Percentiles rank a stretch among this genome's conserved stretches.
Conservation (phyloP, 2,113 vertebrate genomes). For the Pica pica region DNA sequence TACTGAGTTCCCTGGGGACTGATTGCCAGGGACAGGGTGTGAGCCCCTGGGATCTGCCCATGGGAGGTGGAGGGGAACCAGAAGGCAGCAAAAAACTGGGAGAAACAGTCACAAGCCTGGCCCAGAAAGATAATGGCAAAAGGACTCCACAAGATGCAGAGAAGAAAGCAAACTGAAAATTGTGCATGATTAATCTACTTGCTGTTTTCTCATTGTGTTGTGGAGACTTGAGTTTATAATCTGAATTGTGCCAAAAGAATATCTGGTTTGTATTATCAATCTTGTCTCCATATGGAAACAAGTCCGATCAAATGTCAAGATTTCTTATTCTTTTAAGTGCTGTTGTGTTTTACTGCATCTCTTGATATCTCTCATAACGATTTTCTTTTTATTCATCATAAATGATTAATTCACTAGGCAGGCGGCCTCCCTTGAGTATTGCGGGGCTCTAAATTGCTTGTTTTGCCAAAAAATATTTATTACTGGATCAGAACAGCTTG, state of each 20-base stretch:
- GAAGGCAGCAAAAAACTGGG: neutral
- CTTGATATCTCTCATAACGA: neutral
- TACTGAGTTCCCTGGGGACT: neutral
- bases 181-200: neutral
- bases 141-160: neutral
- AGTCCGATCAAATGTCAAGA: neutral
- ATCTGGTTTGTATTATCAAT: constrained; percentile 3
- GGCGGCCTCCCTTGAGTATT: neutral
- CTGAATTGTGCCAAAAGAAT: neutral
- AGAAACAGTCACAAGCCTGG: neutral
- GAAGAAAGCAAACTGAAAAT: neutral
- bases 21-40: too few relatives aligned
- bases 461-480: constrained; percentile 8
- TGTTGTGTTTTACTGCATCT: neutral
- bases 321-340: neutral
- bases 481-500: neutral
- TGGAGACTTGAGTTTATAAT: neutral
- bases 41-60: neutral
- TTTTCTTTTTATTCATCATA: constrained; percentile 15
- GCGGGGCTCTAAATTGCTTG: neutral
- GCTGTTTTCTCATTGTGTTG: neutral
- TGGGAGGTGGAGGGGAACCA: neutral
- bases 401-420: constrained; percentile 1
- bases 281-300: neutral
- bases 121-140: neutral